These are phyloP conservation scores for Dermochelys coriacea DNA, from an alignment of 2,797 vertebrate species.

Conservation along the genomic window DNA sequence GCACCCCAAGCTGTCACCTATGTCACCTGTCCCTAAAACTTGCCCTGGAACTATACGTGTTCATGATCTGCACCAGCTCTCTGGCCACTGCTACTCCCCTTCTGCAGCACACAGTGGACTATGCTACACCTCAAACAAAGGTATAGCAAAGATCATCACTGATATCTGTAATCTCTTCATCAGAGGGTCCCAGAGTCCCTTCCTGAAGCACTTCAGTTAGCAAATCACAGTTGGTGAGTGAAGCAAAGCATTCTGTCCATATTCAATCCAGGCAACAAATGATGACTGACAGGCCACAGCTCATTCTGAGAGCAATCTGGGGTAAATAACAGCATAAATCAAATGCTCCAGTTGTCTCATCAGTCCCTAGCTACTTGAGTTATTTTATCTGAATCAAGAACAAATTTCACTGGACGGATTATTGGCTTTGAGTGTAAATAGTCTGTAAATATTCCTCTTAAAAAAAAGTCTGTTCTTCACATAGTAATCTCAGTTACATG, in stretches of 20 bases:
- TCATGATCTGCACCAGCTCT: neutral
- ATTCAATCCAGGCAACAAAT: constrained; percentile 54
- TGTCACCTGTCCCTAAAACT: too few relatives aligned
- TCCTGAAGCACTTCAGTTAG: neutral
- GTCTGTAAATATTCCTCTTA: neutral
- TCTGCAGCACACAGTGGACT: neutral
- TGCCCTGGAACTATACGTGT: neutral
- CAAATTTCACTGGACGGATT: neutral
- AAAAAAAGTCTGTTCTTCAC: neutral
- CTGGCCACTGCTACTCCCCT: neutral
- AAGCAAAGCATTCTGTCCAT: constrained; percentile 55
- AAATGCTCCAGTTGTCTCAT: neutral
- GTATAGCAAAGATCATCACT: neutral
- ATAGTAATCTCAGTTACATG: neutral
- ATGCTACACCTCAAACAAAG: too few relatives aligned
- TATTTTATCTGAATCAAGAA: neutral
- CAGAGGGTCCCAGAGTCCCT: neutral
- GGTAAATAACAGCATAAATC: constrained; percentile 13
- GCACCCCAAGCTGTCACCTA: too few relatives aligned
- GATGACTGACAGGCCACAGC: neutral
- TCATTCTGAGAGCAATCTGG: neutral
- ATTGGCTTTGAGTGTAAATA: neutral
- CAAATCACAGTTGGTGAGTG: constrained; percentile 26
- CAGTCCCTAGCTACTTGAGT: neutral
- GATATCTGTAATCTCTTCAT: neutral